Evolutionary conservation across 2,113 vertebrate genomes (phyloP).

Genomic region (Pangasianodon gigas): DNA sequence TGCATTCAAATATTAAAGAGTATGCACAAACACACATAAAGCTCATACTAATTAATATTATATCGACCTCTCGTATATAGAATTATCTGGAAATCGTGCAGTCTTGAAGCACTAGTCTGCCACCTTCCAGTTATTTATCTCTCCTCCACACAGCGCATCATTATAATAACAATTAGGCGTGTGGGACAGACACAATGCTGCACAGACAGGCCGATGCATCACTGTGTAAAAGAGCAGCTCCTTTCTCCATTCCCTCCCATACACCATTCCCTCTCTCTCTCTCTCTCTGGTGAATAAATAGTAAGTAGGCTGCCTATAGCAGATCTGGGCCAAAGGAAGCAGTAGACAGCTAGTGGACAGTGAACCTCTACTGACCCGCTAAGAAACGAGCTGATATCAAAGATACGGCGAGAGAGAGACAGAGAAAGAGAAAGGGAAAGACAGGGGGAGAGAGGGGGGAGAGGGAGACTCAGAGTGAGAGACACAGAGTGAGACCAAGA

Average conservation of each 20-base stretch:
- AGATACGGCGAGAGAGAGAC: not conserved
- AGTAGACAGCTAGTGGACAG: conserved; percentile 18
- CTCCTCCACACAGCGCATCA: conserved; percentile 9
- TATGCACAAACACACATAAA: not conserved
- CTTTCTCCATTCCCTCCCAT: not conserved
- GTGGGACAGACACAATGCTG: conserved; percentile 18
- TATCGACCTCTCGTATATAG: conserved; percentile 35
- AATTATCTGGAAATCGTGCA: conserved; percentile 19
- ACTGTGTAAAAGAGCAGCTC: not conserved
- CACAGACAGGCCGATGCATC: conserved; percentile 53
- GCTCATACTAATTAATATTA: conserved; percentile 20
- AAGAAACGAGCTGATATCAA: not conserved
- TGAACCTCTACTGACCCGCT: conserved; percentile 3
- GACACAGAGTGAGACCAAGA: not conserved
- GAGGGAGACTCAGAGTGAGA: not conserved
- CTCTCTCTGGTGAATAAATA: conserved; percentile 19
- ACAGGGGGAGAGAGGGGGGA: not conserved
- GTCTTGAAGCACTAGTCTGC: conserved; percentile 1
- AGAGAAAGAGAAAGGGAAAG: not conserved
- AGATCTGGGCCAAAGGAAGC: conserved; percentile 2
- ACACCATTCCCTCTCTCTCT: conserved; percentile 3
- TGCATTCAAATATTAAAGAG: not conserved
- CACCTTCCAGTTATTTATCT: conserved; percentile 22
- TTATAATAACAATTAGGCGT: conserved; percentile 51
- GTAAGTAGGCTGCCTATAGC: conserved; percentile 9